Evolutionary conservation across 2,113 vertebrate species (phyloP), one percentile per base, ranked within the genome.

Genomic region (Bombycilla garrulus): DNA sequence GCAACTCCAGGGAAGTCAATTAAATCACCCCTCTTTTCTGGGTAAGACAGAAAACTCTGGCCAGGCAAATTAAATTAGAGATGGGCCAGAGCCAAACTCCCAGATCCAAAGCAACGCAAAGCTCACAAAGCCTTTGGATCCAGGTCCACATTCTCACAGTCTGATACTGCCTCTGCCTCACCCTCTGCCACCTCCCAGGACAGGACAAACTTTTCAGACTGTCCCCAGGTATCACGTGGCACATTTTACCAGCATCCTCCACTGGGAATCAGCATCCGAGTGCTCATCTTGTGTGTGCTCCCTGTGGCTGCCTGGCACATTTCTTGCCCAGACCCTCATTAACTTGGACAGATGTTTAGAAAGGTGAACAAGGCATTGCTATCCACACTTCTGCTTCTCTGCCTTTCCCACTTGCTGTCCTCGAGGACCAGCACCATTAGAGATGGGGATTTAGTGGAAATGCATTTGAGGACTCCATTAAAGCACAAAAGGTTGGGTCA

Each of bases 61-160:
- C 61, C 86, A 95, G 88, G 65, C 69, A 97, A 93, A 93, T 86
- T 92, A 93, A 93, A 94, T 84, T 78, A 94, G 88, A 83, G 60
- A 78, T 90, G 93, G 93, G 82, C 38, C 82, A 64, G 31, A 84
- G 93, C 95, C 95, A 96, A 87, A 83, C 53, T 93, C 67, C 62
- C 69, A 80, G 74, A 66, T 62, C 90, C 74, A 64, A 93, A 94
- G 3, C 90, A 64, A 83, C 67, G 74, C 67, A 81, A 86, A 89
- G 40, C 44, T 92, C 80, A 93, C 64, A 88, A 93, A 61, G 53
- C 28, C 2, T 78, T 92, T 86, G 76, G 82, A 81, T 71, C 44
- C 48, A 20, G 20, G 51, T 95, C 64, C 85, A 93, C 60, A 78
- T 94, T 97, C 95, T 88, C 95, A 94, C 72, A 94, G 86, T 31